Base-by-base conservation (phyloP, 2,888 invertebrate species). In the Formica aserva region DNA sequence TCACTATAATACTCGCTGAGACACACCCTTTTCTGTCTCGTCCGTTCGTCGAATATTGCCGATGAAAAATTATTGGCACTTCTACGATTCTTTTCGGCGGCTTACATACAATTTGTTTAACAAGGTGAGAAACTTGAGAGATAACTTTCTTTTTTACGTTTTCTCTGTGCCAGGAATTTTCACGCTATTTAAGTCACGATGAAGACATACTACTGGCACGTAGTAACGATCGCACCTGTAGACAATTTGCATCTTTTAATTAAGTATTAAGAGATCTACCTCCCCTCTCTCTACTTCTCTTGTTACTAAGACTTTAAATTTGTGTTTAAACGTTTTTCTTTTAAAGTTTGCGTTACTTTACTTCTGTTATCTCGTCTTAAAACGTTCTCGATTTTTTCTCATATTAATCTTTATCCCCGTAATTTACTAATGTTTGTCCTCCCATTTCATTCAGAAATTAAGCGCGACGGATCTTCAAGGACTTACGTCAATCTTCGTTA, bases 61-160 rank as follows among this genome's bases (percentile, higher is more conserved):
- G 74, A 48, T 80, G 60, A 80, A 80, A 80, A 80, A 80, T 80
- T 80, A 72, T 48, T 45, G 13, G 32, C 26, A 18, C 69, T 67
- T 66, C 22, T 41, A 41, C 11, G 18, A 71, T 41, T 3, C 15
- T 11, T 32, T 11, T 32, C 41, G 15, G 18, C 57, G 32, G 9
- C 41, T 72, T 45, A 45, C 26, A 32, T 41, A 55, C n/a, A 72
- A 74, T 80, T 74, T 60, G 5, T 48, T 72, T 26, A 74, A 72
- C 35, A 48, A 71, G 22, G 18, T 32, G 22, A 72, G 26, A 32
- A 60, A 45, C 29, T 38, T n/a, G 18, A 72, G 57, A 78, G 45
- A 78, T 71, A 72, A 60, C 26, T 3, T 26, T 60, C 26, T 62
- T 45, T 78, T 74, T 72, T 45, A 4, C 22, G 29, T 45, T 80